Evolutionary conservation across 2,888 invertebrate genomes (phyloP), one percentile per base, ranked within the genome.

Genomic region (Cantharis rufa): DNA sequence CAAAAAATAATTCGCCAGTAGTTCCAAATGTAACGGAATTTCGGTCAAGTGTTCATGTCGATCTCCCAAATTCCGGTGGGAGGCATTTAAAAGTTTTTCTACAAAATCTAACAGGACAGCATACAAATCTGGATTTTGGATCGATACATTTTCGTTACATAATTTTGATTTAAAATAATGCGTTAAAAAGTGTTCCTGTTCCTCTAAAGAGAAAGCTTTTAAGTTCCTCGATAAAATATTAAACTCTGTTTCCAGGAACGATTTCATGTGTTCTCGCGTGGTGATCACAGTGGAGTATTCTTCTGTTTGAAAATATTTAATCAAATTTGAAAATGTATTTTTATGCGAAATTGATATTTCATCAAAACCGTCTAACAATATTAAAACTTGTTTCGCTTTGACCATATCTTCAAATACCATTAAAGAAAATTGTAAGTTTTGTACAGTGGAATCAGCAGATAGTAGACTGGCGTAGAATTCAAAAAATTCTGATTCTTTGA

Each of bases 311-410:
- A 75, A 18, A 63, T 27, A 63, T 13, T 11, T 61, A 11, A 28
- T 11, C 28, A 75, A 10, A 10, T 16, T 18, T 1, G 62, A 28
- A 10, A 70, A 70, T 66, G 13, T 28, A 10, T 75, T 15, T n/a
- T 48, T 70, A n/a, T 70, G 70, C 15, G 16, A 28, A 15, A 24
- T n/a, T 7, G 70, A 63, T 11, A 75, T 66, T 64, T 75, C 74
- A 48, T 75, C 74, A 16, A 66, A 70, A 18, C 74, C 74, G 13
- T 75, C 74, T 2, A 75, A n/a, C 10, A 75, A 13, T 2, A 75
- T 63, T 11, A 75, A 15, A 10, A 75, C 13, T 1, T 70, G 13
- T 15, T 70, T 75, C 3, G 9, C 1, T 63, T 32, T 70, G 11
- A 70, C 3, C 21, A 75, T 28, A n/a, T 71, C n/a, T 18, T 75